Evolutionary conservation across 2,888 invertebrate genomes (phyloP).

Genomic region (Tenthredo scrophulariae): DNA sequence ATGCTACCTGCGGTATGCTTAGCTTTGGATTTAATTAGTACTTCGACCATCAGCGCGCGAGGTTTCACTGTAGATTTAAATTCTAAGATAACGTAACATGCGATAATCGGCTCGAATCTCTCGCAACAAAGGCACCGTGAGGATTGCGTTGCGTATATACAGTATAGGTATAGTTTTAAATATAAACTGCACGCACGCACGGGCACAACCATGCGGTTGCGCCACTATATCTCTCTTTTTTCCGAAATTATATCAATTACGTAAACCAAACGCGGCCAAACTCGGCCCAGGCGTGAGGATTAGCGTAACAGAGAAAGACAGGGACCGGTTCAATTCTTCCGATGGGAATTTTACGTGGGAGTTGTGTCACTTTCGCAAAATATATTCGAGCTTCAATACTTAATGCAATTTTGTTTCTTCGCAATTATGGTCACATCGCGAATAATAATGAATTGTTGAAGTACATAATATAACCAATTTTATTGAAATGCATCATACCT

Average conservation of each 20-base stretch:
- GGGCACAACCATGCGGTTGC: constrained; percentile 40
- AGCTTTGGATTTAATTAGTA: constrained; percentile 1
- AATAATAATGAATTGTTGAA: background rate
- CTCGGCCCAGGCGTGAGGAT: constrained; percentile 6
- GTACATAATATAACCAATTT: background rate
- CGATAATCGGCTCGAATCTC: constrained; percentile 31
- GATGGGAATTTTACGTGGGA: constrained; percentile 30
- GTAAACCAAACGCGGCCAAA: constrained; percentile 27
- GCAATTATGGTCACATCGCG: background rate
- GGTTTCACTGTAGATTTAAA: constrained; percentile 28
- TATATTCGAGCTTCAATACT: background rate
- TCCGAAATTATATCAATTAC: constrained; percentile 52
- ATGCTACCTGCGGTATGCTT: background rate
- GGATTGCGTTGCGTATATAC: constrained; percentile 50
- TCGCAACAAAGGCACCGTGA: constrained; percentile 36
- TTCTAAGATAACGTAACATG: constrained; percentile 6
- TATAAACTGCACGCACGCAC: constrained; percentile 51
- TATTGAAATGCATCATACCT: constrained; percentile 19
- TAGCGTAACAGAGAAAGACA: background rate
- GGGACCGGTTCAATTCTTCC: constrained; percentile 18
- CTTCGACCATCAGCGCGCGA: background rate
- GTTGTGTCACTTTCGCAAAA: constrained; percentile 33
- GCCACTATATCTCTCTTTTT: constrained; percentile 40
- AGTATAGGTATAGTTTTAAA: background rate
- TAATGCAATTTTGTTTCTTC: background rate